phyloP scores from a whole-genome alignment of 2,888 invertebrate species.

The Calliphora vomitoria region DNA sequence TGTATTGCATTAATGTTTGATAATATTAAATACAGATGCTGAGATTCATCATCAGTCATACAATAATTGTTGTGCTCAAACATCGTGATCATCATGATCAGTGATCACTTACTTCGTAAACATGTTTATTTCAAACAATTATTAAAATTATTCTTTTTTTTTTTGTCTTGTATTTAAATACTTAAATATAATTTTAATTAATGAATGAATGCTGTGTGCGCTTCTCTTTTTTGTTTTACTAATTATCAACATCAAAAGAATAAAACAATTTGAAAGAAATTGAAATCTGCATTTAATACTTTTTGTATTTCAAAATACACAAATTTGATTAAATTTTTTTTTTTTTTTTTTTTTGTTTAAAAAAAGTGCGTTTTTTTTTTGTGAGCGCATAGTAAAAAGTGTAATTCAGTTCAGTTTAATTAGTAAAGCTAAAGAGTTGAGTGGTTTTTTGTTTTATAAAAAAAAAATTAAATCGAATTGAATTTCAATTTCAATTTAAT shows the following conservation, averaged over 20 bases:
- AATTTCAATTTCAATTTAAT: not conserved
- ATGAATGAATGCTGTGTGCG: slow-evolving; percentile 30
- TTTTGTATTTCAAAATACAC: slow-evolving; percentile 23
- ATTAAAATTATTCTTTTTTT: slow-evolving; percentile 16
- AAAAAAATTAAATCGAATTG: not conserved
- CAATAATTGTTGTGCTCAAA: not conserved
- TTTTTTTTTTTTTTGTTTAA: too few relatives aligned
- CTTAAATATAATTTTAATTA: slow-evolving; percentile 45
- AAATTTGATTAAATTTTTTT: slow-evolving; percentile 16
- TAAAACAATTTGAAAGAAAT: slow-evolving; percentile 1
- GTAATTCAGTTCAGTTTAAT: slow-evolving; percentile 15
- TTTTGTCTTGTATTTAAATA: slow-evolving; percentile 27
- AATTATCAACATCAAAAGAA: slow-evolving; percentile 67
- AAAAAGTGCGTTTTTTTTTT: slow-evolving; percentile 29
- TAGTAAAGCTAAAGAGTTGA: not conserved
- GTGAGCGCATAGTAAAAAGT: not conserved
- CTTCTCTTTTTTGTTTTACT: slow-evolving; percentile 35
- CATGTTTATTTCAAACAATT: not conserved
- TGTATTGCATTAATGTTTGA: not conserved
- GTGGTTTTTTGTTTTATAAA: slow-evolving; percentile 7
- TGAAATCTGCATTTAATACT: slow-evolving; percentile 33
- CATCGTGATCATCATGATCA: not conserved
- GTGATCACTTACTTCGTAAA: not conserved
- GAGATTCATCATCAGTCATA: slow-evolving; percentile 6
- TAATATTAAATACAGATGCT: slow-evolving; percentile 33